Evolutionary conservation across 2,888 invertebrate genomes (phyloP), one percentile per base, ranked within the genome.

Genomic region (Tetragonula carbonaria): DNA sequence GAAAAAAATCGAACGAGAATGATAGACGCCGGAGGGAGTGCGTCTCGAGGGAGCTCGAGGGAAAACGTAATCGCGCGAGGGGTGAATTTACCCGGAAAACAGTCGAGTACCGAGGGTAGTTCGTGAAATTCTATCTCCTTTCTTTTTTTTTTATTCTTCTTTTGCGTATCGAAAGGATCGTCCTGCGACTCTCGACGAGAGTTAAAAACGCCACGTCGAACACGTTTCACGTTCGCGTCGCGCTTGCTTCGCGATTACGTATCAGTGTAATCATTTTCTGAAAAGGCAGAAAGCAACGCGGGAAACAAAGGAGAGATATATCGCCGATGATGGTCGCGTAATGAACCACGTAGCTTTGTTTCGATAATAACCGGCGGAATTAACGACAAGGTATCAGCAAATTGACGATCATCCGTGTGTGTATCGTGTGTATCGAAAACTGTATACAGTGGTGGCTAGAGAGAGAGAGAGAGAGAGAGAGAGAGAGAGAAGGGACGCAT

Each of bases 31-130:
- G 11, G 45, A 45, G 21, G 4, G 4, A 23, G 63, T 55, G 3
- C 38, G 4, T 38, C 21, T 45, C 45, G 45, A 45, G 45, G 45
- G n/a, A 38, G 50, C 28, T 55, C 23, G 14, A 16, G 59, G 50
- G 51, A n/a, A 33, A 53, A 62, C 53, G 38, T 66, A n/a, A 67
- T 68, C 21, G 33, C 62, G 33, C 59, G 53, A 21, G 55, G 33
- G 55, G 51, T 53, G 75, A 80, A 81, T 63, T 75, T 50, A 16
- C 55, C 57, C n/a, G 76, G 72, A 68, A 76, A 73, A 80, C 55
- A 38, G 33, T 67, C 59, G 28, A 53, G 21, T 45, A 62, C 67
- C 38, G 51, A 59, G 62, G 55, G 16, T 5, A 45, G 45, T 21
- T 13, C 5, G 55, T 21, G 53, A 53, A 72, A 67, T 51, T 73